These are phyloP conservation scores for Gymnocypris eckloni DNA, from an alignment of 2,797 vertebrate genomes.

Conservation along the genomic window DNA sequence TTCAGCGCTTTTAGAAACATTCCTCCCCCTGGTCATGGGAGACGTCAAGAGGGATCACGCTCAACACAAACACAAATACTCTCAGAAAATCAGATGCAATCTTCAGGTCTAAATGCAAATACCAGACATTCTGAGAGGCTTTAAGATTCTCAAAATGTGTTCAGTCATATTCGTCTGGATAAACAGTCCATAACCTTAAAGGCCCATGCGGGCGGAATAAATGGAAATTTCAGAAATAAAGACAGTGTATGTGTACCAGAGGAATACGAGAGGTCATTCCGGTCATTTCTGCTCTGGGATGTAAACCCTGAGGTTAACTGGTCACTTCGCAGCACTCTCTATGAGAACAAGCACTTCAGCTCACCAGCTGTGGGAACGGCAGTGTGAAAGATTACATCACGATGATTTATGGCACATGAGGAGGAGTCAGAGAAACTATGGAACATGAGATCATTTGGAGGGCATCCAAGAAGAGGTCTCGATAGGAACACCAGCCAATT, in stretches of 20 bases:
- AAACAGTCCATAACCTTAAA: constrained; percentile 7
- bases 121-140: constrained; percentile 62
- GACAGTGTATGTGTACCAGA: constrained; percentile 2
- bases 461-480: constrained; percentile 75
- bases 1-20: constrained; percentile 68
- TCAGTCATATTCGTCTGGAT: not conserved
- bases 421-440: constrained; percentile 62
- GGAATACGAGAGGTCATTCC: not conserved
- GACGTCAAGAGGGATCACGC: constrained; percentile 71
- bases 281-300: constrained; percentile 14
- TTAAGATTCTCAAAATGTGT: not conserved
- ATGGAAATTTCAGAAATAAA: constrained; percentile 13
- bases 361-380: constrained; percentile 54
- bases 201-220: not conserved
- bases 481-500: constrained; percentile 77
- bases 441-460: constrained; percentile 77
- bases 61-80: constrained; percentile 75
- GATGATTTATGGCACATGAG: constrained; percentile 76
- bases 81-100: constrained; percentile 76
- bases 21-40: constrained; percentile 64
- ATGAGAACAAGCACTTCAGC: constrained; percentile 44
- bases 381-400: constrained; percentile 83
- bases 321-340: constrained; percentile 69
- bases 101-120: constrained; percentile 70
- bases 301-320: constrained; percentile 64